Conservation (phyloP, 2,113 vertebrate genomes). For the Myanophis thanlyinensis region DNA sequence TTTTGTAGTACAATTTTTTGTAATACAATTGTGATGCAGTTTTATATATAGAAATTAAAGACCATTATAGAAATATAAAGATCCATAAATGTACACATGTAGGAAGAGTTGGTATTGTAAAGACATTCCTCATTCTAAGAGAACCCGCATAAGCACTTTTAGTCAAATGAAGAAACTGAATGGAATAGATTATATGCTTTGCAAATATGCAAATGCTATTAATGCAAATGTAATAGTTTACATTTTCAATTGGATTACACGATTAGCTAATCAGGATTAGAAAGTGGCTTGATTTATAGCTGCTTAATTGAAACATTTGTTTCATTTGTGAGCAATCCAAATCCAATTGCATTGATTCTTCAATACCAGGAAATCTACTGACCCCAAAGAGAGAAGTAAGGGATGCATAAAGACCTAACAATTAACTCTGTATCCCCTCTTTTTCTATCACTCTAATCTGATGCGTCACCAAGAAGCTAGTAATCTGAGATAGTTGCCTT, state of each 20-base stretch:
- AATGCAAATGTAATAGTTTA: background rate
- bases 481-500: background rate
- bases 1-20: background rate
- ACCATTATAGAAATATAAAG: background rate
- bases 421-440: background rate
- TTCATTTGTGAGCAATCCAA: background rate
- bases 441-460: background rate
- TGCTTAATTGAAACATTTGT: background rate
- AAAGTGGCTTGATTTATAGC: background rate
- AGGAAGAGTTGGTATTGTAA: background rate
- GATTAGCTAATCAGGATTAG: background rate
- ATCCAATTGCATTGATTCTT: background rate
- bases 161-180: background rate
- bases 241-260: background rate
- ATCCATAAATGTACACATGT: background rate
- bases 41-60: background rate
- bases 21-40: background rate
- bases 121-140: background rate
- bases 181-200: background rate
- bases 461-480: background rate
- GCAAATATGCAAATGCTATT: background rate
- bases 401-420: background rate
- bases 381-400: background rate
- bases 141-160: background rate
- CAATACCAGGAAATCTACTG: background rate